Base-by-base conservation (phyloP, 2,888 invertebrate species). In the Drosophila hamatofila region DNA sequence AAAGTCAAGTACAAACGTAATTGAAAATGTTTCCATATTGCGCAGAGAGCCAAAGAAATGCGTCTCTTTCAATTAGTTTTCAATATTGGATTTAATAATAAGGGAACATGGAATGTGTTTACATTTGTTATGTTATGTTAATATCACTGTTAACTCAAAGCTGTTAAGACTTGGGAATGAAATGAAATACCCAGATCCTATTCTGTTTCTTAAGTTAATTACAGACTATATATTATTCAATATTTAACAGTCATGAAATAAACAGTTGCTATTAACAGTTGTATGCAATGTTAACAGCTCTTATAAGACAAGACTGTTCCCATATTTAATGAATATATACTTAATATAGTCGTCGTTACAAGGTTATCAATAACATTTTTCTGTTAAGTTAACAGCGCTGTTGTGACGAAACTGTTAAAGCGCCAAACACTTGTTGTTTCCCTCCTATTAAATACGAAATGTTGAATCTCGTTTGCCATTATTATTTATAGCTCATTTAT, bases 1-100 rank as follows among this genome's bases (percentile, higher is more conserved):
- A 69, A 59, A 61, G 39, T 64, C 80, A 80, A 80, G 81, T 72
- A 60, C 68, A 72, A 68, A 68, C 67, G 72, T 30, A 61, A 75
- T 67, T 44, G n/a, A 51, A 48, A 42, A 18, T 30, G 14, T 44
- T 57, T 16, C 11, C 41, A 39, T 39, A 39, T 25, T 64, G 33
- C 51, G 59, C 55, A 57, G 46, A 63, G 33, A 27, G 18, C 41
- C 37, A 42, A 61, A 30, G 25, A 42, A 61, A 37, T 30, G n/a
- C 23, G 49, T 21, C 23, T 35, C 27, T 44, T 41, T 21, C 46
- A 14, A 59, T 62, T 21, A 21, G 30, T 6, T 21, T 11, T 27
- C n/a, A 11, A 48, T 27, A 30, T 46, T 8, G 4, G 4, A 25
- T 46, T 46, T 6, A 42, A 42, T 42, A 46, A n/a, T 49, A 30